A percentile compares a stretch with the other conserved stretches of the same genome.
Evolutionary conservation across 2,113 vertebrate species (phyloP).

Genomic region (Callionymus lyra): DNA sequence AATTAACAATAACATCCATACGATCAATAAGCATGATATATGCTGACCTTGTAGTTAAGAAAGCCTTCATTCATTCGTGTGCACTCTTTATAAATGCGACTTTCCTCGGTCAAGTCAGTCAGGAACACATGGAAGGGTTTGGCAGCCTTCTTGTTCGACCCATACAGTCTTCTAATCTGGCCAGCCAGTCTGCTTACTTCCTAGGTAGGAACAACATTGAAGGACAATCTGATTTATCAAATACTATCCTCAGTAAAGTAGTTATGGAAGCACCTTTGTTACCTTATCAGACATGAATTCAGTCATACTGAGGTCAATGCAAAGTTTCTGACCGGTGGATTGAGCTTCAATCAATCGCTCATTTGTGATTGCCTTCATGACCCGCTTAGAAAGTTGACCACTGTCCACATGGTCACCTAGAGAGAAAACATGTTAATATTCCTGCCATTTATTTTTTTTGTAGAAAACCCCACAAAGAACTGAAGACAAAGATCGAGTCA

Average conservation of each 20-base stretch:
- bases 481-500: no score
- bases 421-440: no score
- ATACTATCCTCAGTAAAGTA: no score
- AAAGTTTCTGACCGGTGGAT: constrained; percentile 69
- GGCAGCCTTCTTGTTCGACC: constrained; percentile 75
- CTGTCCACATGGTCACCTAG: constrained; percentile 19
- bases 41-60: constrained; percentile 71
- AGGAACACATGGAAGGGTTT: constrained; percentile 81
- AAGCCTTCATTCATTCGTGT: constrained; percentile 91
- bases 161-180: constrained; percentile 85
- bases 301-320: constrained; percentile 80
- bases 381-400: constrained; percentile 65
- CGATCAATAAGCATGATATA: not conserved
- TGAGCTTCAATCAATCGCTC: constrained; percentile 74
- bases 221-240: not conserved
- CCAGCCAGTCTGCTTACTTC: constrained; percentile 80
- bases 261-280: not conserved
- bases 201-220: constrained; percentile 42
- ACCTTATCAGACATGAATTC: constrained; percentile 82
- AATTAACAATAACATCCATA: no score
- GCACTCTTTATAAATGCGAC: constrained; percentile 76
- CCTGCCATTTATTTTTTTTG: no score
- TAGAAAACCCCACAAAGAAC: no score
- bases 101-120: constrained; percentile 66
- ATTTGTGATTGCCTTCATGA: constrained; percentile 63